Conservation (phyloP, 2,113 vertebrate species). For the Megaleporinus macrocephalus region DNA sequence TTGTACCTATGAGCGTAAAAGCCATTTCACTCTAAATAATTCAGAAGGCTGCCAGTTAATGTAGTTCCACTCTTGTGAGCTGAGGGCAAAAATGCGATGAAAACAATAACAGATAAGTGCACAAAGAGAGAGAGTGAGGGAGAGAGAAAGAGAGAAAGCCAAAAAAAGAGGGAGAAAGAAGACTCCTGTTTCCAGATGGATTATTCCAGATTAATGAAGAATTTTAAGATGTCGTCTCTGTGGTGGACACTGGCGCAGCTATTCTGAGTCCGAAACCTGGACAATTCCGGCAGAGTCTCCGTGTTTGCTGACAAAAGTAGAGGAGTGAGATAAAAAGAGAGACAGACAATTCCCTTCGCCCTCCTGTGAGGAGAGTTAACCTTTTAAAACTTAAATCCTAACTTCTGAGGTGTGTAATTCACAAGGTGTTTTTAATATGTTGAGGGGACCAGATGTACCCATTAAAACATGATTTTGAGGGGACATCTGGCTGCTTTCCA, state of each 20-base stretch:
- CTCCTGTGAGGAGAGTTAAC: neutral
- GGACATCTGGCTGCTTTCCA: too few relatives aligned
- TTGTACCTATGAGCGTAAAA: constrained; percentile 44
- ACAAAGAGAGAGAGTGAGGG: neutral
- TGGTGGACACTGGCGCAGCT: neutral
- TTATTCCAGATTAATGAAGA: constrained; percentile 23
- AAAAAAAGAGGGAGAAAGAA: neutral
- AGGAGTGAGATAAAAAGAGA: neutral
- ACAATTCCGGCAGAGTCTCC: neutral
- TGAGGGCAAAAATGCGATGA: constrained; percentile 36
- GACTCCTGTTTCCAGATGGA: constrained; percentile 4
- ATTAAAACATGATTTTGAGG: too few relatives aligned
- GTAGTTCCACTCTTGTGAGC: constrained; percentile 35
- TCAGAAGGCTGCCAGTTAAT: constrained; percentile 55
- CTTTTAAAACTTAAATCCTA: neutral
- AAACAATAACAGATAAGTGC: constrained; percentile 40
- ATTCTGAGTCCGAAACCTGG: neutral
- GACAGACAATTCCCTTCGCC: neutral
- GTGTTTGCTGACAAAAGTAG: neutral
- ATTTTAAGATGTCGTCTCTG: constrained; percentile 1
- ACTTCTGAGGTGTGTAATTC: neutral
- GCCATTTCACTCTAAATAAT: constrained; percentile 55
- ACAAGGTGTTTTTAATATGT: neutral
- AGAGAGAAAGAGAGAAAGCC: neutral
- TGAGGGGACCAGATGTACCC: neutral